Base-by-base conservation (phyloP, 2,113 vertebrate species). In the Apus apus region DNA sequence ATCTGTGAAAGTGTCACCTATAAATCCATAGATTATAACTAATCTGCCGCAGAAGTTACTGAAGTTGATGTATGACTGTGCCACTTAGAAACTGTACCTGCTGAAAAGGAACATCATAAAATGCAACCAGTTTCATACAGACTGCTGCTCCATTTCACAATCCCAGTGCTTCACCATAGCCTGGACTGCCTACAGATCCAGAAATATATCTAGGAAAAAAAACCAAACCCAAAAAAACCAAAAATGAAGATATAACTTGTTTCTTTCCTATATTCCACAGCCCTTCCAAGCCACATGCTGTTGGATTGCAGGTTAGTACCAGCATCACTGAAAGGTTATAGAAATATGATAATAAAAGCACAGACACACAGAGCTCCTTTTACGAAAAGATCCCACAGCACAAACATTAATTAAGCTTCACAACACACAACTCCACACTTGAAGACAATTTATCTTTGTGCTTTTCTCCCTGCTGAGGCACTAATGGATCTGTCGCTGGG, bases 271-370 rank as follows among this genome's bases (percentile, higher is more conserved):
- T 34, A 8, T 36, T 14, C 26, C 0, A 1, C 22, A 60, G 17
- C 23, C 7, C n/a, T 70, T 60, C 43, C 48, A 73, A 67, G 25
- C 11, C 2, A 0, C 2, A 62, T 1, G 1, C 17, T 0, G 1
- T 19, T 29, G 32, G 21, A 12, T 43, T 61, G 22, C 62, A 78
- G 8, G 14, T 73, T 11, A 11, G 12, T 11, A 11, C 38, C 25
- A 29, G 13, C 54, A 73, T 38, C 73, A 26, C n/a, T 34, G 16
- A 45, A 77, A 23, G 38, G 27, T 38, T 68, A 46, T n/a, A n/a
- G 4, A 79, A 58, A 92, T 5, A 18, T 29, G n/a, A 4, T 25
- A 64, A 74, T 13, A 70, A 70, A 76, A 65, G 22, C 50, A 30
- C 5, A 32, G 15, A 32, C 48, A 25, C 40, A 20, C 18, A 40